Evolutionary conservation across 1,140 invertebrate genomes (phyloP), one percentile per base, ranked within the genome.

Genomic region (Drosophila nebulosa): DNA sequence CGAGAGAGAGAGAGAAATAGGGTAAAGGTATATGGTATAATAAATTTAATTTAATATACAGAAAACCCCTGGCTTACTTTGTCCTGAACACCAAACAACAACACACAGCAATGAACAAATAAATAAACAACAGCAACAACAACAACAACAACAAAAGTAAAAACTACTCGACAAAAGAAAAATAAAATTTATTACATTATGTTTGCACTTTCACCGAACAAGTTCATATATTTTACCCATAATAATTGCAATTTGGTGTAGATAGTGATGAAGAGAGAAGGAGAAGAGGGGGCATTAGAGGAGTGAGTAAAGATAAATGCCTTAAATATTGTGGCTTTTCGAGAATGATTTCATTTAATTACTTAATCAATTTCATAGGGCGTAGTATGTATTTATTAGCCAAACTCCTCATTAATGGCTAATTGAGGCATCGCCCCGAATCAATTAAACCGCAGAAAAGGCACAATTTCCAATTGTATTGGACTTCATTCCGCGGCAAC

Each of bases 11-110:
- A 24, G 26, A 58, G 69, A 24, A n/a, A 30, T 1, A 30, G 22
- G 30, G 21, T 10, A 6, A 39, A 27, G 62, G 18, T 26, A 9
- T 46, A 58, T 57, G 70, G 35, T 64, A 76, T 81, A 88, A 81
- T 86, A 85, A 86, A 86, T 85, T 85, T 70, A 85, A 85, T 86
- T 81, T 68, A 69, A 85, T 86, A 86, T 81, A 81, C 80, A 86
- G 71, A 68, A 68, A 86, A 46, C 39, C 72, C 68, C 39, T 53
- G 68, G 65, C 76, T 81, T 76, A 86, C 74, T 74, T 86, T 80
- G 69, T 74, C 55, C 42, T 22, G 27, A 18, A 57, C 39, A 35
- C 9, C 36, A 64, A 35, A 57, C 39, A 55, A 22, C 56, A 58
- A 30, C 51, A 71, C 10, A 12, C n/a, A 36, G 18, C 46, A 53